These are phyloP conservation scores for Prinia subflava DNA, from an alignment of 2,113 vertebrate genomes.

Conservation along the genomic window DNA sequence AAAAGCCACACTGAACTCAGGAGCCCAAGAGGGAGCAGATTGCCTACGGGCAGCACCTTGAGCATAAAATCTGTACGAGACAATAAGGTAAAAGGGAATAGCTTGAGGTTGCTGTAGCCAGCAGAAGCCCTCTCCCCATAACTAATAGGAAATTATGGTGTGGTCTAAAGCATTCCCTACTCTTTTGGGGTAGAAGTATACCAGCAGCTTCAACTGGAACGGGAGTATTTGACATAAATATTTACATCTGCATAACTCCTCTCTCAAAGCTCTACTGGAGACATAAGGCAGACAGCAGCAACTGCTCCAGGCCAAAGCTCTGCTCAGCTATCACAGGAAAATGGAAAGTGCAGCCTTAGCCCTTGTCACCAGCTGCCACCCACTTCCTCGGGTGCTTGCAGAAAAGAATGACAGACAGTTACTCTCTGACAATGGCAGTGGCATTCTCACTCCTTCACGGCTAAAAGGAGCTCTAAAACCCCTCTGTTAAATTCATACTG, in stretches of 20 bases:
- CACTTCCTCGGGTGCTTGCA: neutral
- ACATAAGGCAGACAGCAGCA: neutral
- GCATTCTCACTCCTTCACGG: neutral
- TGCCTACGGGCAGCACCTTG: neutral
- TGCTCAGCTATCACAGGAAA: neutral
- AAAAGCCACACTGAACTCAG: neutral
- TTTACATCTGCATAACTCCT: neutral
- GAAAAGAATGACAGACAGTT: neutral
- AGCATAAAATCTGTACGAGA: neutral
- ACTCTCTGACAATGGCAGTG: neutral
- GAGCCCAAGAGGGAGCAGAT: neutral
- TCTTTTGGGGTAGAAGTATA: neutral
- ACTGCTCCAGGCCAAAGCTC: neutral
- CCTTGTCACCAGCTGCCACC: constrained; percentile 31
- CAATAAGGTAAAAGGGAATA: neutral
- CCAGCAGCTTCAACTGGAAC: neutral
- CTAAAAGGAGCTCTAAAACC: neutral
- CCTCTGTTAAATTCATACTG: neutral
- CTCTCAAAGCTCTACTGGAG: neutral
- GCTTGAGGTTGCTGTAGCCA: neutral
- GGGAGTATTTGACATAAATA: neutral
- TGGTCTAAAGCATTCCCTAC: neutral
- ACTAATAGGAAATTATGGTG: neutral
- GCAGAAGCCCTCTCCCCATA: neutral
- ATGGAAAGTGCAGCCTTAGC: neutral